Base-by-base conservation (phyloP, 1,140 invertebrate species). In the Sipha flava region DNA sequence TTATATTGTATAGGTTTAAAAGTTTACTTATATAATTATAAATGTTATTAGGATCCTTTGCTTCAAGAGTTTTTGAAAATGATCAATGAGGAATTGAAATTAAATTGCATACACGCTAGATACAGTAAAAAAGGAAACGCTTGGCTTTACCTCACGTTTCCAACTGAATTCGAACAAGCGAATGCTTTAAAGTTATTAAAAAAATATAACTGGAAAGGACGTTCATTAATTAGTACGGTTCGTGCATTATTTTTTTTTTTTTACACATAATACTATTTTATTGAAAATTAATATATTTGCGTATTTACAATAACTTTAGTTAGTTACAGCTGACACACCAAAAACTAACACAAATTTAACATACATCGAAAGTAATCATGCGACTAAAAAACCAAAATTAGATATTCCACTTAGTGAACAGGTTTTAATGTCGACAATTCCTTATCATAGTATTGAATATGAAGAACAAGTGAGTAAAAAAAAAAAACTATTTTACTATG, bases 111-210 rank as follows among this genome's bases (percentile, higher is more conserved):
- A 37, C 82, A 83, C 54, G 81, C 83, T 1, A 81, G 83, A 9
- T 84, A 81, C 29, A 81, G 82, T n/a, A 83, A 83, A 79, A 83
- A 83, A 75, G 83, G 83, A 3, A 83, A 83, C 68, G 82, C 88
- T 2, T 93, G 89, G 89, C 85, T 91, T 4, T 95, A 91, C 86
- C 90, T 93, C 9, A 93, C 92, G 81, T 95, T 94, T 81, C 90
- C 90, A 83, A 81, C 80, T 85, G 91, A 93, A 82, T 90, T 92
- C 82, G 90, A 90, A 66, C 87, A 92, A 82, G 86, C 89, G n/a
- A 88, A 89, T 82, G 94, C 93, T 10, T 88, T 95, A 80, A 84
- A 87, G 81, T 87, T 87, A 21, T 84, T 95, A 1, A 89, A 92
- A 87, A 91, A 91, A 40, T 90, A 88, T 84, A 87, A 87, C 72